These are phyloP conservation scores for Bradypus variegatus DNA, from an alignment of 2,797 vertebrate genomes.

Conservation along the genomic window DNA sequence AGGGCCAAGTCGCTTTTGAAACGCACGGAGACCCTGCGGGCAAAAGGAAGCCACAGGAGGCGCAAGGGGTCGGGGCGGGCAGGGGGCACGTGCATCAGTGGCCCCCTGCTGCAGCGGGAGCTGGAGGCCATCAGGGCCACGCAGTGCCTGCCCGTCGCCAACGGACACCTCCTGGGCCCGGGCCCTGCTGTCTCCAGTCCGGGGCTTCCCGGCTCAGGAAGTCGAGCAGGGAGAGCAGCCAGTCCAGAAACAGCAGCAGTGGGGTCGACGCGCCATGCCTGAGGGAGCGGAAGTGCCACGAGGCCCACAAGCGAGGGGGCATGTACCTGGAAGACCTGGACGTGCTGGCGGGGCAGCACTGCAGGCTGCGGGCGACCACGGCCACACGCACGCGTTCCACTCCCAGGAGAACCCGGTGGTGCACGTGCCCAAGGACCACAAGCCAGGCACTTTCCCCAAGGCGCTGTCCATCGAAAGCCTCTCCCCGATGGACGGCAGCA, in stretches of 20 bases:
- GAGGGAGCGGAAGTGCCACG: slow-evolving; percentile 82
- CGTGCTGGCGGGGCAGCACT: slow-evolving; percentile 80
- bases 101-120: slow-evolving; percentile 85
- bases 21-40: slow-evolving; percentile 89
- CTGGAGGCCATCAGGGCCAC: slow-evolving; percentile 79
- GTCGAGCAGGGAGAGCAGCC: slow-evolving; percentile 82
- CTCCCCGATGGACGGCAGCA: slow-evolving; percentile 80
- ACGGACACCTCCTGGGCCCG: slow-evolving; percentile 44
- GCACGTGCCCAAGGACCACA: slow-evolving; percentile 97
- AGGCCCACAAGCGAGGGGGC: slow-evolving; percentile 88
- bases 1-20: slow-evolving; percentile 90
- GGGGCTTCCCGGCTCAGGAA: slow-evolving; percentile 67
- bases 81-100: slow-evolving; percentile 80
- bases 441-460: slow-evolving; percentile 98
- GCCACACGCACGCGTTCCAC: slow-evolving; percentile 85
- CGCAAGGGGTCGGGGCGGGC: slow-evolving; percentile 72
- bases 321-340: slow-evolving; percentile 97
- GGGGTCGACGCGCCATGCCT: slow-evolving; percentile 81
- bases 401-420: slow-evolving; percentile 95
- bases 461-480: slow-evolving; percentile 97
- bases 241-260: slow-evolving; percentile 81
- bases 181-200: slow-evolving; percentile 59
- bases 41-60: slow-evolving; percentile 76
- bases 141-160: slow-evolving; percentile 75
- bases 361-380: slow-evolving; percentile 78